Conservation (phyloP, 2,888 invertebrate genomes). For the Acrocera orbiculus region DNA sequence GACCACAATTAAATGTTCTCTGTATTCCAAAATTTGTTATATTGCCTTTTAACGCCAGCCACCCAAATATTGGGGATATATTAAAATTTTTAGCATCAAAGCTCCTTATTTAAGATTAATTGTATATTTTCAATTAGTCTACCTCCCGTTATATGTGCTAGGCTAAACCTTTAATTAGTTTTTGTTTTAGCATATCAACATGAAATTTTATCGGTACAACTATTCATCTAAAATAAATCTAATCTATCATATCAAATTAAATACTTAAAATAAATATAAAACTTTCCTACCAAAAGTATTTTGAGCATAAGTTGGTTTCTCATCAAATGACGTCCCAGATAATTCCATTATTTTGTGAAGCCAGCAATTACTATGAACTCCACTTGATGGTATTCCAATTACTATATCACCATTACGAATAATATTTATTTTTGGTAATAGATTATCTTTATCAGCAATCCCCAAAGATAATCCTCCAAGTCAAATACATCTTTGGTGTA, state of each 20-base stretch:
- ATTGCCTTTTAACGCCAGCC: conserved; percentile 58
- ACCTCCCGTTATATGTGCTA: conserved; percentile 96
- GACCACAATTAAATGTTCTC: conserved; percentile 87
- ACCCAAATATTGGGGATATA: conserved; percentile 53
- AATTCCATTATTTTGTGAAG: conserved; percentile 67
- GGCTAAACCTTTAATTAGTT: conserved; percentile 66
- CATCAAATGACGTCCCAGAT: conserved; percentile 44
- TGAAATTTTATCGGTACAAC: too few relatives aligned
- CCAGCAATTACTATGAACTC: conserved; percentile 94
- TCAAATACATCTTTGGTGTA: conserved; percentile 79
- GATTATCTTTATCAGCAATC: conserved; percentile 58
- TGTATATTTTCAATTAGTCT: conserved; percentile 86
- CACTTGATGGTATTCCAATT: conserved; percentile 79
- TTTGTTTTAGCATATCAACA: too few relatives aligned
- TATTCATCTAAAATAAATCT: too few relatives aligned
- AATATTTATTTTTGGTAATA: conserved; percentile 54
- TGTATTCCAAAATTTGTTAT: conserved; percentile 70
- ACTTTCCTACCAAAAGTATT: conserved; percentile 58
- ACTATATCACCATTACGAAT: conserved; percentile 64
- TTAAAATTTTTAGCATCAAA: conserved; percentile 65
- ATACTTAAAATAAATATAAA: too few relatives aligned
- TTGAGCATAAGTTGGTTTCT: conserved; percentile 55
- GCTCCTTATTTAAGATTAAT: conserved; percentile 53
- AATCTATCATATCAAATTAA: too few relatives aligned
- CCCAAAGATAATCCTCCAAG: conserved; percentile 90